These are phyloP conservation scores for Monomorium pharaonis DNA, from an alignment of 1,140 invertebrate species.

Conservation along the genomic window DNA sequence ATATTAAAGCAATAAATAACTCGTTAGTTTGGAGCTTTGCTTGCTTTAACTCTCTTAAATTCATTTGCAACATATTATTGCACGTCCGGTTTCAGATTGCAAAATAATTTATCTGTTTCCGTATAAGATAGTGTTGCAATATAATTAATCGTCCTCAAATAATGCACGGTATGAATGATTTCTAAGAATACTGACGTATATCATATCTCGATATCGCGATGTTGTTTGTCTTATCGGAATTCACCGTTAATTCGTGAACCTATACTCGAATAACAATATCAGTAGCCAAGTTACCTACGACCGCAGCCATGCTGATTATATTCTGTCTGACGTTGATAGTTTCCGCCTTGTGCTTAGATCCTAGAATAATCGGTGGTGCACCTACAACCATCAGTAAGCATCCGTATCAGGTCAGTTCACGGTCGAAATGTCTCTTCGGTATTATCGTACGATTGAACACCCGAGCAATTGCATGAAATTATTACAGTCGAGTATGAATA, in stretches of 20 bases:
- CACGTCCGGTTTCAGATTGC: not conserved
- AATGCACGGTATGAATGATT: not conserved
- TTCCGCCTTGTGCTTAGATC: not conserved
- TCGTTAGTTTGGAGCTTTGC: not conserved
- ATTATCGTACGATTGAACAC: not conserved
- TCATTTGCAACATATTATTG: not conserved
- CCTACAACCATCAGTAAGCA: conserved; percentile 37
- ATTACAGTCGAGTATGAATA: not conserved
- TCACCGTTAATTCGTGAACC: not conserved
- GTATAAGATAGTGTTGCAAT: not conserved
- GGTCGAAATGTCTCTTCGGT: not conserved
- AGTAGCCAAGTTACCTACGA: conserved; percentile 2
- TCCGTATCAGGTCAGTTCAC: conserved; percentile 67
- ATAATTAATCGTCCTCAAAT: not conserved
- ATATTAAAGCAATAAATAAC: not conserved
- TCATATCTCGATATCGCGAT: conserved; percentile 39
- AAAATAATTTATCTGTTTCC: not conserved
- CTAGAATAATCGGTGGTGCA: conserved; percentile 56
- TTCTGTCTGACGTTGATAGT: not conserved
- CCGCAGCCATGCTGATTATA: conserved; percentile 41
- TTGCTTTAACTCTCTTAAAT: not conserved
- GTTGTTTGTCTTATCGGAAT: conserved; percentile 48
- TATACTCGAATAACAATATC: conserved; percentile 17
- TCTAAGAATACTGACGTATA: conserved; percentile 10
- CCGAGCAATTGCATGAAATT: not conserved